Evolutionary conservation across 2,888 invertebrate species (phyloP).

Genomic region (Rotaria magnacalcarata): DNA sequence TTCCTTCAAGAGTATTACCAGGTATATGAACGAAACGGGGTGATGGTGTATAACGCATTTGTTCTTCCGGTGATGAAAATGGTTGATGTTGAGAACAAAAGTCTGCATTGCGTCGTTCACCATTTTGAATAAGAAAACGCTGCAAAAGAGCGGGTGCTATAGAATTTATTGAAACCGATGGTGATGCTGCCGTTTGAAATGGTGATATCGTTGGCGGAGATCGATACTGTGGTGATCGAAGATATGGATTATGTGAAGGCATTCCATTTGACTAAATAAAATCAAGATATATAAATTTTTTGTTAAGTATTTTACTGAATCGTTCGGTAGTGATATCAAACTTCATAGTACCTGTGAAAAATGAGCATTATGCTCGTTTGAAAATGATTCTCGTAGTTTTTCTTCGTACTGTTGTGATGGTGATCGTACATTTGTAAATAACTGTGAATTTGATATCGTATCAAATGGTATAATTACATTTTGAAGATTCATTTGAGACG

Average conservation of each 20-base stretch:
- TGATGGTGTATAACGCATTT: not conserved
- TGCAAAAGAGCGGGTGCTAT: not conserved
- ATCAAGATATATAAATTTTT: not conserved
- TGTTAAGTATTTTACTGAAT: too few species aligned
- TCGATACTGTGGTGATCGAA: not conserved
- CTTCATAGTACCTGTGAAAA: not conserved
- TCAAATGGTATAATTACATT: not conserved
- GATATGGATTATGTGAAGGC: not conserved
- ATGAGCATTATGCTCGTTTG: not conserved
- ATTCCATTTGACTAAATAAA: not conserved
- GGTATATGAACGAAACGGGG: not conserved
- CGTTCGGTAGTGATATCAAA: too few species aligned
- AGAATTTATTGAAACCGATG: not conserved
- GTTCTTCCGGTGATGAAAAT: not conserved
- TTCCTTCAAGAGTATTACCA: not conserved
- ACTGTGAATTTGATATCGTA: not conserved
- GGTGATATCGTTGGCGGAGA: not conserved
- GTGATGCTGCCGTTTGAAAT: not conserved
- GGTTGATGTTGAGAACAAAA: not conserved
- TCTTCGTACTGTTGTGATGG: not conserved
- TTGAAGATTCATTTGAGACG: not conserved
- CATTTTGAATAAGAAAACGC: not conserved
- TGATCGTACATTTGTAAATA: not conserved
- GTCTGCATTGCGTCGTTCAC: not conserved
- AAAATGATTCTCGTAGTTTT: not conserved